Evolutionary conservation across 2,888 invertebrate species (phyloP), one percentile per base, ranked within the genome.

Genomic region (Himalopsyche japonica): DNA sequence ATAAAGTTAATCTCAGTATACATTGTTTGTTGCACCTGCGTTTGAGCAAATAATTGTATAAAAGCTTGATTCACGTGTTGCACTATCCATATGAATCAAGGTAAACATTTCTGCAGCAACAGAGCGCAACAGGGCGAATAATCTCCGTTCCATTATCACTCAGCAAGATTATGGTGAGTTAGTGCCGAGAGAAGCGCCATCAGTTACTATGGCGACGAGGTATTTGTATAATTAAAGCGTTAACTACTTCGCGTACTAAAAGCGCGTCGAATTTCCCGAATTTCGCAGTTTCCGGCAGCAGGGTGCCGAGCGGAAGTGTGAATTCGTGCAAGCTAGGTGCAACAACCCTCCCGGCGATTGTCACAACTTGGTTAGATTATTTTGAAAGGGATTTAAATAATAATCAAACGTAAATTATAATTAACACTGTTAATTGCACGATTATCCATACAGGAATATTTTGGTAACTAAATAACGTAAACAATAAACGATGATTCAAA

Each of bases 161-260:
- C 43, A 18, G 30, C 81, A 79, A 85, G 85, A 85, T 85, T 85
- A 85, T 78, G 81, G 85, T 20, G 83, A 85, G 85, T 81, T 84
- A 79, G 76, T 82, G 76, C 48, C 64, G 30, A 78, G 57, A 37
- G 64, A 34, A 79, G 82, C 79, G 79, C 80, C 85, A 83, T 80
- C 84, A 82, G 84, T 82, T 80, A 57, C 82, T 82, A 30, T 76
- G 48, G 81, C 83, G 76, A 84, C 81, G 83, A 81, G 85, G 83
- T 83, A 83, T 85, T 85, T 81, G 85, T 82, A 81, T 86, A 86
- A 86, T 86, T 86, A 84, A 86, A 84, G 82, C 82, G 84, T 81
- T 86, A 86, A 86, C 84, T 81, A 76, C 81, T 49, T 20, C 37
- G 81, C 64, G 32, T 76, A 47, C 32, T 76, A 81, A 20, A 43